phyloP scores from a whole-genome alignment of 2,113 vertebrate genomes.

The Connochaetes taurinus region DNA sequence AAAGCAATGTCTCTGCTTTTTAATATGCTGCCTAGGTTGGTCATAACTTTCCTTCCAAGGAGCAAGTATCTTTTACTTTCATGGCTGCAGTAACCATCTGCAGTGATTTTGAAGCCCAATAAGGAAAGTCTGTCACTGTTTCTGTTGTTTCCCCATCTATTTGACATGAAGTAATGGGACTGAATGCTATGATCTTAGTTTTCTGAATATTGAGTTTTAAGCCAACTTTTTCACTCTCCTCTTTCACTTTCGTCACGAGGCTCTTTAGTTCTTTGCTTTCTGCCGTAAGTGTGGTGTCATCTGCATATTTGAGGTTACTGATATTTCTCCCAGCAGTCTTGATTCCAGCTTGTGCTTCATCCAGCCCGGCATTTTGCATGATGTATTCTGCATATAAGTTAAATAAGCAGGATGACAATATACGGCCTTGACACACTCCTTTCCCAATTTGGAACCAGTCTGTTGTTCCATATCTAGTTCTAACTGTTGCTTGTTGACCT shows the following conservation, averaged over 20 bases:
- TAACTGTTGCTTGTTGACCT: neutral
- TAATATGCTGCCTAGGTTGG: neutral
- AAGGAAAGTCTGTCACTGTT: neutral
- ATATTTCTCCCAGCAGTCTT: neutral
- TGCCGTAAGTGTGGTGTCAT: neutral
- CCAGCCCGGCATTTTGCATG: fast-evolving
- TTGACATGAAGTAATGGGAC: neutral
- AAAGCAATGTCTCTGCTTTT: neutral
- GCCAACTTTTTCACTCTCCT: neutral
- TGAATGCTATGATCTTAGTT: neutral
- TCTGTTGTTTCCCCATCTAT: neutral
- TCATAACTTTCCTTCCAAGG: neutral
- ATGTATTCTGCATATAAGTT: neutral
- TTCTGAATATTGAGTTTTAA: neutral
- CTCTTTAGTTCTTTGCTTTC: neutral
- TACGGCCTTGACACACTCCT: neutral
- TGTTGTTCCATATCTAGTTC: neutral
- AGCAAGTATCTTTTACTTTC: neutral
- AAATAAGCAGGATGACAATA: neutral
- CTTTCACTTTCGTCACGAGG: neutral
- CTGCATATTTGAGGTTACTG: neutral
- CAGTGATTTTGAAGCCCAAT: neutral
- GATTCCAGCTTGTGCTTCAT: neutral
- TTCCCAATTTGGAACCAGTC: neutral
- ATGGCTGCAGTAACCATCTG: neutral